These are phyloP conservation scores for Erythrocercus mccallii DNA, from an alignment of 2,113 vertebrate genomes.

Conservation along the genomic window DNA sequence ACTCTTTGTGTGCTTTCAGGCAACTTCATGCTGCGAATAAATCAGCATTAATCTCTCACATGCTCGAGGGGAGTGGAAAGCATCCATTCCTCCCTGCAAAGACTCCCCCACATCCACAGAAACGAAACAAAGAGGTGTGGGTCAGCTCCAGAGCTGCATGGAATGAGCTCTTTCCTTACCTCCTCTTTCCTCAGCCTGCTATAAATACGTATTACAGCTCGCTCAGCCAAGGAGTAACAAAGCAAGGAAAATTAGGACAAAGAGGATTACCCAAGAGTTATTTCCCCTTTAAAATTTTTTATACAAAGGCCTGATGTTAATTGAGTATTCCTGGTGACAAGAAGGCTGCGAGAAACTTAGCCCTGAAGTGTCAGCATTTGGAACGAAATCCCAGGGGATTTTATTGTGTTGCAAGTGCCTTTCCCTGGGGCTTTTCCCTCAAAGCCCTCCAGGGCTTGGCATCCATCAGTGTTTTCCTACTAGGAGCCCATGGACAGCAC, in stretches of 20 bases:
- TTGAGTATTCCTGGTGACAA: slow-evolving; percentile 28
- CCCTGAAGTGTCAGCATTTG: neutral
- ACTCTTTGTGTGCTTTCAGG: neutral
- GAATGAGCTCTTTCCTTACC: neutral
- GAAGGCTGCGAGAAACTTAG: neutral
- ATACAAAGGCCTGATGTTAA: slow-evolving; percentile 40
- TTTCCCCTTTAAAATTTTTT: slow-evolving; percentile 45
- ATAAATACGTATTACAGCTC: neutral
- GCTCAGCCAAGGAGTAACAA: slow-evolving; percentile 15
- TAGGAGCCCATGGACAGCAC: neutral
- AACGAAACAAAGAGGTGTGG: neutral
- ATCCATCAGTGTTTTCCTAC: neutral
- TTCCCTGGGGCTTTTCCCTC: neutral
- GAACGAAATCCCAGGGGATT: neutral
- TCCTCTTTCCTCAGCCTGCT: slow-evolving; percentile 25
- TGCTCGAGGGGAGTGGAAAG: neutral
- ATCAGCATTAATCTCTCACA: neutral
- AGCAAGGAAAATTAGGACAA: slow-evolving; percentile 63
- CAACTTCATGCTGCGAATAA: neutral
- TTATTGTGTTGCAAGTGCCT: neutral
- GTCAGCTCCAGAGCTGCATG: neutral
- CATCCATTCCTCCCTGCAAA: neutral
- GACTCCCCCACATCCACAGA: neutral
- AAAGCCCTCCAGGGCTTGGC: neutral
- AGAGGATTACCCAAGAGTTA: slow-evolving; percentile 48